A percentile compares a stretch with the other conserved stretches of the same genome.
Conservation (phyloP, 2,113 vertebrate genomes). For the Pampusana beccarii region DNA sequence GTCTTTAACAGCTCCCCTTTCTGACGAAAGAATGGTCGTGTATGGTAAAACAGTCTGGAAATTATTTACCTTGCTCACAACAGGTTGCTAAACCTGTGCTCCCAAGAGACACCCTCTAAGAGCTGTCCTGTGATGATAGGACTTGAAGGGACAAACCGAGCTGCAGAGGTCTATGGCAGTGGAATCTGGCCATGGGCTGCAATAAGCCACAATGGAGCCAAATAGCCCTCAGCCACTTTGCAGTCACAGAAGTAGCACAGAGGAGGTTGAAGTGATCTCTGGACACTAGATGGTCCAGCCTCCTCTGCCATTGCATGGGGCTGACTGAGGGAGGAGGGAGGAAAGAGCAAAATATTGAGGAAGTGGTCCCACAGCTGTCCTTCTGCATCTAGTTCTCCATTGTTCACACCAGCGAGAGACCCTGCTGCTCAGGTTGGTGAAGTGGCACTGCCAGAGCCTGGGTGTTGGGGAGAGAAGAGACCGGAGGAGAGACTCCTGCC, state of each 20-base stretch:
- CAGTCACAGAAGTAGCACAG: neutral
- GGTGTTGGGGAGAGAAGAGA: neutral
- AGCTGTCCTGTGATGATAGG: neutral
- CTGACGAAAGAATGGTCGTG: neutral
- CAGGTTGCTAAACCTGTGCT: neutral
- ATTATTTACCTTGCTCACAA: neutral
- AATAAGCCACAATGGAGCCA: neutral
- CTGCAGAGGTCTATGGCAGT: neutral
- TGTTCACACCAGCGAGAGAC: neutral
- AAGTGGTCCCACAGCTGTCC: fast-evolving
- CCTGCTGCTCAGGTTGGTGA: fast-evolving
- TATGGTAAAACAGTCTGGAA: neutral
- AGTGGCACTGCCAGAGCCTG: neutral
- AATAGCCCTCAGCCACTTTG: neutral
- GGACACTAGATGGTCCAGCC: neutral
- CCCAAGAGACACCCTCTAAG: neutral
- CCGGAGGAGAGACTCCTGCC: fast-evolving
- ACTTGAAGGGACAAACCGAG: neutral
- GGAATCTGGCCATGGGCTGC: neutral
- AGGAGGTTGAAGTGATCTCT: neutral
- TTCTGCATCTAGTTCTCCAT: neutral
- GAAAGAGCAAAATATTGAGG: neutral
- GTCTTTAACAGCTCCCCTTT: neutral
- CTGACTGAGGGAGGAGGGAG: fast-evolving
- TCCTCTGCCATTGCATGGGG: fast-evolving